These are phyloP conservation scores for Drosophila sucinea DNA, from an alignment of 1,140 invertebrate genomes.

Conservation along the genomic window DNA sequence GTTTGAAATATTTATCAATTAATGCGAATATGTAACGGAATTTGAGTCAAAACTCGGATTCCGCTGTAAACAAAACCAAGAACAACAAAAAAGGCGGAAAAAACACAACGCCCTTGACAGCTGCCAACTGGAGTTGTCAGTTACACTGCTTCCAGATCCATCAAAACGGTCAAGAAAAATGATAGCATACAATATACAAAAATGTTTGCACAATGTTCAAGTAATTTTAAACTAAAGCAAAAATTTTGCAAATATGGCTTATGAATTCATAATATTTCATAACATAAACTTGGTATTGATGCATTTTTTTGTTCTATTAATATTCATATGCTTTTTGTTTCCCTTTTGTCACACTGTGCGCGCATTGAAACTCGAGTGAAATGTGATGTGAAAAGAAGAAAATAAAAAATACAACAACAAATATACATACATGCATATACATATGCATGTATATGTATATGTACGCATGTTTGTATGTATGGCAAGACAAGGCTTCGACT, in stretches of 20 bases:
- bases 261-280: too few relatives aligned
- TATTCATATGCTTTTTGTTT: not conserved
- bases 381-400: slow-evolving; percentile 52
- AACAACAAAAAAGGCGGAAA: slow-evolving; percentile 5
- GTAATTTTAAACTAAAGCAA: too few relatives aligned
- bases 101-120: slow-evolving; percentile 72
- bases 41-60: slow-evolving; percentile 1
- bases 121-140: slow-evolving; percentile 31
- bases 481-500: slow-evolving; percentile 64
- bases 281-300: too few relatives aligned
- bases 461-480: not conserved
- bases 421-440: not conserved
- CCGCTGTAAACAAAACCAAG: slow-evolving; percentile 5
- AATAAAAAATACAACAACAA: slow-evolving; percentile 42
- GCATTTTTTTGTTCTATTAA: too few relatives aligned
- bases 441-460: not conserved
- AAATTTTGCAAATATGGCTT: too few relatives aligned
- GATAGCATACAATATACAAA: not conserved
- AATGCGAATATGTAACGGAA: slow-evolving; percentile 32
- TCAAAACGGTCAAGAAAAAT: not conserved
- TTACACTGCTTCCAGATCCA: not conserved
- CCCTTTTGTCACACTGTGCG: slow-evolving; percentile 6
- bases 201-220: not conserved
- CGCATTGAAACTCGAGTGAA: slow-evolving; percentile 58
- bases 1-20: slow-evolving; percentile 12